These are phyloP conservation scores for Nomada fabriciana DNA, from an alignment of 2,888 invertebrate species.

Conservation along the genomic window DNA sequence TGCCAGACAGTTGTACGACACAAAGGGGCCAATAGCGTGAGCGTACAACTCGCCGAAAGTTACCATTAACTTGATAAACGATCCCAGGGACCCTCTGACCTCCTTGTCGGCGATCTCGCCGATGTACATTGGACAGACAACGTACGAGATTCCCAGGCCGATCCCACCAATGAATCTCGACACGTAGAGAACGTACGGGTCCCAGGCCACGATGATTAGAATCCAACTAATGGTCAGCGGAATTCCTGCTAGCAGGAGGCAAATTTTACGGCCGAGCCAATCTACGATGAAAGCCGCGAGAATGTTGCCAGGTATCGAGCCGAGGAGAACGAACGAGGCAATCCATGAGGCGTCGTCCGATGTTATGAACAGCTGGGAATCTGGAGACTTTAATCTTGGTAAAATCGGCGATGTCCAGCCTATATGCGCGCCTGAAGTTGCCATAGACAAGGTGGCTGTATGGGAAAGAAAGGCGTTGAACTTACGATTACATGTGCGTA, in stretches of 20 bases:
- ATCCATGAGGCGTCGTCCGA: conserved; percentile 83
- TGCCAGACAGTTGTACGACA: conserved; percentile 81
- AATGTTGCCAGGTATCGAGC: conserved; percentile 86
- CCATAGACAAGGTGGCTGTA: conserved; percentile 80
- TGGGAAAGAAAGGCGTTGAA: not conserved
- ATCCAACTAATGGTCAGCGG: conserved; percentile 87
- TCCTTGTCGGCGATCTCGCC: conserved; percentile 88
- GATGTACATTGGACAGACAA: conserved; percentile 88
- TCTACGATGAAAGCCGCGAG: conserved; percentile 86
- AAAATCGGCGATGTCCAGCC: conserved; percentile 83
- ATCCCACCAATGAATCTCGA: conserved; percentile 88
- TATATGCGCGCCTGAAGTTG: conserved; percentile 80
- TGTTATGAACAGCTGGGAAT: conserved; percentile 78
- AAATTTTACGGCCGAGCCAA: conserved; percentile 86
- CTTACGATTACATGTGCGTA: not conserved
- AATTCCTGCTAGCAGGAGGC: conserved; percentile 85
- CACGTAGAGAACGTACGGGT: conserved; percentile 86
- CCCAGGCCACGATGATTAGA: conserved; percentile 87
- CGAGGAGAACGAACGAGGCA: conserved; percentile 87
- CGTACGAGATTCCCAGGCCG: conserved; percentile 87
- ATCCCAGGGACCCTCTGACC: conserved; percentile 85
- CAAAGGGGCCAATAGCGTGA: conserved; percentile 82
- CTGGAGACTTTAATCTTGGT: conserved; percentile 77
- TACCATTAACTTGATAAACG: conserved; percentile 81
- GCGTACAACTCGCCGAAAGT: conserved; percentile 82